Evolutionary conservation across 2,888 invertebrate species (phyloP), one percentile per base, ranked within the genome.

Genomic region (Pristionchus mayeri): DNA sequence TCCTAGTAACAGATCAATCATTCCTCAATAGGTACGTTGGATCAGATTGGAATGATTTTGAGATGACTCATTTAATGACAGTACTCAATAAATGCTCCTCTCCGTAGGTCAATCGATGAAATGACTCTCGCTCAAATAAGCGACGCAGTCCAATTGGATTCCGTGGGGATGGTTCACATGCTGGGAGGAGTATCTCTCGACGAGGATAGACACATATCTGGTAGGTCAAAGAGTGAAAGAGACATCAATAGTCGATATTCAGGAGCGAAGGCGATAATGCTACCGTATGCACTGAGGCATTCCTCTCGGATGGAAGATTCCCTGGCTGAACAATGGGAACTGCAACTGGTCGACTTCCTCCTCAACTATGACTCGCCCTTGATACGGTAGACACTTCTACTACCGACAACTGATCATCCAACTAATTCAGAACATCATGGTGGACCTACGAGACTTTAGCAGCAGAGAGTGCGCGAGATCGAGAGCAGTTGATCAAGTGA

Each of bases 401-500:
- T 48, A 63, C 44, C 34, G 24, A 52, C 11, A 34, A 48, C 37
- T 27, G 21, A 60, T 7, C 2, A 60, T 34, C 9, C 27, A 2
- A 27, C 0, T 48, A 1, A n/a, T 63, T 60, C 63, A 82, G 88
- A 84, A 86, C 88, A 7, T 87, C 87, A 86, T 92, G 92, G 92
- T 92, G 92, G 92, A 92, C 92, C 16, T 91, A 92, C 85, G 92
- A 92, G 79, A 92, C 92, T 16, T 85, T 92, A 80, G 91, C 92
- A 0, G 87, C 89, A 4, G 92, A 92, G 82, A 90, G 91, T 40
- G 90, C 91, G 1, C 84, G 90, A 24, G 92, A 92, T 85, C 85
- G 92, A 16, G 84, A 90, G 21, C 90, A 90, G 76, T 86, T 92
- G 24, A 89, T 91, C 76, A 88, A 87, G 90, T 91, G 67, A 37